Evolutionary conservation across 2,888 invertebrate genomes (phyloP).

Genomic region (Meiosimyza decipiens): DNA sequence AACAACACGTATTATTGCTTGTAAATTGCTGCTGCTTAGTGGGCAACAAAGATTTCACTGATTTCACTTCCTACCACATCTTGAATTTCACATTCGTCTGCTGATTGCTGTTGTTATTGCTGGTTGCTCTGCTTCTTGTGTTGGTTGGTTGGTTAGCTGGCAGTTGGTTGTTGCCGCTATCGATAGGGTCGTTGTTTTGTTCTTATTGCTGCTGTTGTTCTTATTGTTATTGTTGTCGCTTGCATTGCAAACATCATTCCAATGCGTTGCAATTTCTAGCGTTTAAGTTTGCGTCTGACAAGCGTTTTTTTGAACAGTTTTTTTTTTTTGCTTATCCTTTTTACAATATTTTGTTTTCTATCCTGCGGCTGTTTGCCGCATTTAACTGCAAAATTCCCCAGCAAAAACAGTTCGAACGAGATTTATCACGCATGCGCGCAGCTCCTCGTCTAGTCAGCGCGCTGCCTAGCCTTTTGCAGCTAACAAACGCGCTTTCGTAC

Average conservation of each 20-base stretch:
- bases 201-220: constrained; percentile 21
- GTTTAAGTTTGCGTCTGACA: constrained; percentile 47
- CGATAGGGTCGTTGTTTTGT: constrained; percentile 7
- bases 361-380: constrained; percentile 10
- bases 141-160: no score
- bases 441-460: no score
- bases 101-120: constrained; percentile 26
- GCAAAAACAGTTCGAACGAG: constrained; percentile 46
- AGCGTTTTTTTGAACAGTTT: constrained; percentile 42
- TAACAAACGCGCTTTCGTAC: no score
- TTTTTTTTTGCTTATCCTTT: constrained; percentile 10
- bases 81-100: constrained; percentile 41
- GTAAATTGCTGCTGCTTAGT: constrained; percentile 45
- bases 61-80: constrained; percentile 36
- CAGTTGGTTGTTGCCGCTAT: constrained; percentile 5
- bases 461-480: no score
- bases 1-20: constrained; percentile 41
- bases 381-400: no score
- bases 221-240: constrained; percentile 43
- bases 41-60: constrained; percentile 34
- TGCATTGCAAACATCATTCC: constrained; percentile 53
- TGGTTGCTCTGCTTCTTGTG: constrained; percentile 12
- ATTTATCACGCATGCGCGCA: constrained; percentile 50
- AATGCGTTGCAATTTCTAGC: constrained; percentile 50
- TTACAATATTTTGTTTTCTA: constrained; percentile 38